Base-by-base conservation (phyloP, 2,888 invertebrate species). In the Crossocerus cetratus region DNA sequence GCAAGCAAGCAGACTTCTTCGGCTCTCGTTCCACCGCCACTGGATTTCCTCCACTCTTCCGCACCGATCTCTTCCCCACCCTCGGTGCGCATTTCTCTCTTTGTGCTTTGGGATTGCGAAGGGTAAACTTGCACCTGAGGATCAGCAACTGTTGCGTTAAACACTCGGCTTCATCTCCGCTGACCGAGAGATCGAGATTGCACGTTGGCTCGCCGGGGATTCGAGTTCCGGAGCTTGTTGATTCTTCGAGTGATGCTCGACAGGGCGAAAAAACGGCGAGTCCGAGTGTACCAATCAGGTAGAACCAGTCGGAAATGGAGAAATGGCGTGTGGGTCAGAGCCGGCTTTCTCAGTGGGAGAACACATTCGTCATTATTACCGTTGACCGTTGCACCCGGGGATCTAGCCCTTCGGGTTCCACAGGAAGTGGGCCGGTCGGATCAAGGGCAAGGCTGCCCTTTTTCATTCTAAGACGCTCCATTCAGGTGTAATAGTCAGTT, bases 401-500 rank as follows among this genome's bases (percentile, higher is more conserved):
- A 74, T 81, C 84, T 79, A 82, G 65, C 82, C 82, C 84, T 86
- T 88, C 81, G 84, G 77, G 82, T 83, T 85, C 60, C 69, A 86
- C 89, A 88, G 90, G 90, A 90, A 90, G 87, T 89, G 87, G 89
- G 89, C 87, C 86, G 89, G 88, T 80, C 85, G 86, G 88, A 89
- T 89, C 88, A 87, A 88, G 88, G 86, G 84, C 83, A 81, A 72
- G 74, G 81, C 83, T 84, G 86, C 82, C 86, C 86, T 86, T 87
- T 89, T 85, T 78, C 84, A 87, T 88, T 85, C 83, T 84, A 80
- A 79, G 69, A 69, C 77, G 74, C 69, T 78, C 85, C 82, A 89
- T 90, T 90, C 89, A 88, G 88, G 89, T 89, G 90, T 88, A 89
- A 89, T 90, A 89, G 89, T 89, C 89, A 89, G 89, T 87, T 87